Base-by-base conservation (phyloP, 2,797 vertebrate genomes). In the Falco biarmicus region DNA sequence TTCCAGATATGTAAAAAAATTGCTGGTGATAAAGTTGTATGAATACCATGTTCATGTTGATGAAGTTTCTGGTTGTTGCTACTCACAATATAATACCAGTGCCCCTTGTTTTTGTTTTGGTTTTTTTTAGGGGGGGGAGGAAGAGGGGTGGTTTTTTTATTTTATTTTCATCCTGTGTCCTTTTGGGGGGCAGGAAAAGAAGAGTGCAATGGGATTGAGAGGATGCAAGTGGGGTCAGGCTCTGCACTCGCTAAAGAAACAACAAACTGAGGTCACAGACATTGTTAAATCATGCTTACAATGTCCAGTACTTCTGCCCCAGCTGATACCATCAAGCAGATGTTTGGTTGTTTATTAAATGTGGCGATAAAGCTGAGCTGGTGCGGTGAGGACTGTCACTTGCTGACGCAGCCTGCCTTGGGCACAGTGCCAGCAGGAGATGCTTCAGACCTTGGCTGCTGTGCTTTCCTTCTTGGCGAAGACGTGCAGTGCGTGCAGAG, bases 1-100 rank as follows among this genome's bases (percentile, higher is more conserved):
- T 93, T 93, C 69, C 69, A 89, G 70, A 91, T 69, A 71, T 5
- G 24, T 41, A 39, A 78, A 93, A 95, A 87, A 61, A 21, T 25
- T 31, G 54, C 50, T 69, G 34, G 53, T 78, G 81, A 71, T 91
- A 91, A 94, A 93, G 82, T 84, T 92, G 91, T 92, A 87, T 93
- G 59, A 54, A 69, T 75, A 68, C 20, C 0, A 0, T 60, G 14
- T 78, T 81, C 69, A 24, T 0, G 0, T 43, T 91, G 81, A 78
- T 91, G 68, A 94, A 94, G 51, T 63, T 47, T 64, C 47, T 87
- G 65, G 17, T 87, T 81, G 6, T 81, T 86, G 61, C 75, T 95
- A 83, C 60, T 77, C 90, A 76, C 39, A 83, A 65, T 77, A 75
- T 82, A 92, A 92, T 71, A 53, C 43, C 65, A 61, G 15, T 37